These are phyloP conservation scores for Euborellia annulipes DNA, from an alignment of 1,140 invertebrate genomes.

Conservation along the genomic window DNA sequence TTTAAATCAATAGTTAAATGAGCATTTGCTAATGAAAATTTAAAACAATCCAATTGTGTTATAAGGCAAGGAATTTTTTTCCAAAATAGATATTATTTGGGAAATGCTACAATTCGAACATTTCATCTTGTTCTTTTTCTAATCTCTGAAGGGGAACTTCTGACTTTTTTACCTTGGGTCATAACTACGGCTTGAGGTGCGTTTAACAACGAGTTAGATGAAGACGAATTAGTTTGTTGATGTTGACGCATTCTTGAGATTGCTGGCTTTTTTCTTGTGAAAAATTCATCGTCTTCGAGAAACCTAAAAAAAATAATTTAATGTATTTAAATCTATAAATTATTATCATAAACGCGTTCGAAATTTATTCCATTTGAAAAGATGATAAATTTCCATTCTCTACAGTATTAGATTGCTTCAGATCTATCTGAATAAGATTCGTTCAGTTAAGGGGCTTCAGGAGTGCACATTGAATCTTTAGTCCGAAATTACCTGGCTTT, in stretches of 20 bases:
- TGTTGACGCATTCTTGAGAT: conserved; percentile 25
- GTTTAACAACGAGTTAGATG: conserved; percentile 17
- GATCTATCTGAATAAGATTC: no score
- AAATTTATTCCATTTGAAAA: no score
- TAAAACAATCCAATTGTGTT: background rate
- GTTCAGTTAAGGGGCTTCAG: no score
- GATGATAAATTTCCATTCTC: no score
- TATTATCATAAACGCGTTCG: no score
- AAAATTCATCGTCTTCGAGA: conserved; percentile 18
- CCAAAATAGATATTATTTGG: background rate
- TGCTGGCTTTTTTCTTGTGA: conserved; percentile 21
- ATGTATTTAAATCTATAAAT: no score
- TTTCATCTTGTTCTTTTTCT: conserved; percentile 69
- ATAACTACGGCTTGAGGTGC: conserved; percentile 46
- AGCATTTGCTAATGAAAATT: no score
- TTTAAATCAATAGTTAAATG: no score
- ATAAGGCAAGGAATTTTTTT: background rate
- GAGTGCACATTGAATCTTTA: no score
- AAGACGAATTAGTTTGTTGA: conserved; percentile 18
- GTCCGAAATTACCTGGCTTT: no score
- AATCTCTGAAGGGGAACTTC: conserved; percentile 60
- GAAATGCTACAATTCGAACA: conserved; percentile 72
- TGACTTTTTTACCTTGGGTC: conserved; percentile 58
- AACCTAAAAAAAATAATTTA: conserved; percentile 19
- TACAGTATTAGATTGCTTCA: no score